phyloP scores from a whole-genome alignment of 2,888 invertebrate genomes.

The Ectemnius lituratus region DNA sequence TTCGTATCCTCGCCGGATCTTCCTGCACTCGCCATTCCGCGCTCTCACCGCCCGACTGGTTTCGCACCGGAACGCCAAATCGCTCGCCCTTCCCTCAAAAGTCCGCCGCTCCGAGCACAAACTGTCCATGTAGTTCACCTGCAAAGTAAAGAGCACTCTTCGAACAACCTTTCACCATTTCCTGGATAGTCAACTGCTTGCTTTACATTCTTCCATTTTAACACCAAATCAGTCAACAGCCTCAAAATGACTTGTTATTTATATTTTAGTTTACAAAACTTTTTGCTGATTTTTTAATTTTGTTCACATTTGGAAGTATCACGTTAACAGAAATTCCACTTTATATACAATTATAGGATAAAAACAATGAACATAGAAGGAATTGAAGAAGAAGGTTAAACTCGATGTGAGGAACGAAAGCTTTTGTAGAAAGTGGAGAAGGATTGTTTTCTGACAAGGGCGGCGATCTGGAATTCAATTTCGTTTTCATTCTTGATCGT shows the following conservation, averaged over 20 bases:
- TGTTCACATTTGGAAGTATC: no score
- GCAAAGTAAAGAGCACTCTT: no score
- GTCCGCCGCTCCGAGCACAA: not conserved
- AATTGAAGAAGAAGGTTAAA: not conserved
- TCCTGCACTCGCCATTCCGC: conserved; percentile 18
- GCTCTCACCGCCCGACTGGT: conserved; percentile 17
- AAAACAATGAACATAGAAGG: conserved; percentile 31
- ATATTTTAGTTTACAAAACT: no score
- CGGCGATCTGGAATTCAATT: conserved; percentile 46
- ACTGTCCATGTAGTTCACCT: no score
- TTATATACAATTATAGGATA: no score
- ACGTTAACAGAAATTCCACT: no score
- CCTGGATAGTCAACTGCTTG: no score
- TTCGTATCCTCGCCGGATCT: conserved; percentile 42
- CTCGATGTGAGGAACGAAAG: conserved; percentile 23
- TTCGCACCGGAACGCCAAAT: conserved; percentile 11
- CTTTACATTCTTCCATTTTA: no score
- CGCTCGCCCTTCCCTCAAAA: not conserved
- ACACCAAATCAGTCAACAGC: no score
- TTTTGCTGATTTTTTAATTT: no score
- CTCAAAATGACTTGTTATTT: no score
- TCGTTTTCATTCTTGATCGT: conserved; percentile 39
- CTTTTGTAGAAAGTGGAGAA: conserved; percentile 48
- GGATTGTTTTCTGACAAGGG: conserved; percentile 33
- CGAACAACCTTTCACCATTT: no score